Conservation (phyloP, 2,113 vertebrate genomes). For the Glaucomys volans region DNA sequence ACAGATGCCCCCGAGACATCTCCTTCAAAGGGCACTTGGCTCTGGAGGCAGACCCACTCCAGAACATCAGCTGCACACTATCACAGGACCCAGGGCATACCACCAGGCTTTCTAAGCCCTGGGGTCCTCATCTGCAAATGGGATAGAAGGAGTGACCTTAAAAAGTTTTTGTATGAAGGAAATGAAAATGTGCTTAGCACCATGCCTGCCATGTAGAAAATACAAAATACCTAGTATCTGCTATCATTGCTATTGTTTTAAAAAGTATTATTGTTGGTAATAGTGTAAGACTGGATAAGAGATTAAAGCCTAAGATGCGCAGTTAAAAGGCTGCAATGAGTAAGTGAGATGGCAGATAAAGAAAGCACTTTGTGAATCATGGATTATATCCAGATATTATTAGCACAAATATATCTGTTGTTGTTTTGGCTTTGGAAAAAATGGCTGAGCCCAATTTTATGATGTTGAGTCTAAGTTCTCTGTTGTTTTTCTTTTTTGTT, state of each 20-base stretch:
- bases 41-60: background rate
- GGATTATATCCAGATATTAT: background rate
- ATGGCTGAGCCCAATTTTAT: background rate
- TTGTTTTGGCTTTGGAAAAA: constrained; percentile 40
- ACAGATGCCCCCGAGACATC: background rate
- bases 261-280: background rate
- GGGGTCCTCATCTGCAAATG: background rate
- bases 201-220: background rate
- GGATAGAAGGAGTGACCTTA: background rate
- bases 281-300: background rate
- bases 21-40: background rate
- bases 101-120: background rate
- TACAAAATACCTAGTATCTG: background rate
- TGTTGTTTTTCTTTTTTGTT: background rate
- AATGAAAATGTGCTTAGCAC: background rate
- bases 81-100: background rate
- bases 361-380: background rate
- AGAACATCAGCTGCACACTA: background rate
- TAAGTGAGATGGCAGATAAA: background rate
- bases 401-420: background rate
- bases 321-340: background rate
- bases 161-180: background rate
- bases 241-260: background rate
- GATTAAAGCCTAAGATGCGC: background rate
- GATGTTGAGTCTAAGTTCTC: constrained; percentile 16